These are phyloP conservation scores for Takifugu rubripes DNA, from an alignment of 2,797 vertebrate species.

Conservation along the genomic window DNA sequence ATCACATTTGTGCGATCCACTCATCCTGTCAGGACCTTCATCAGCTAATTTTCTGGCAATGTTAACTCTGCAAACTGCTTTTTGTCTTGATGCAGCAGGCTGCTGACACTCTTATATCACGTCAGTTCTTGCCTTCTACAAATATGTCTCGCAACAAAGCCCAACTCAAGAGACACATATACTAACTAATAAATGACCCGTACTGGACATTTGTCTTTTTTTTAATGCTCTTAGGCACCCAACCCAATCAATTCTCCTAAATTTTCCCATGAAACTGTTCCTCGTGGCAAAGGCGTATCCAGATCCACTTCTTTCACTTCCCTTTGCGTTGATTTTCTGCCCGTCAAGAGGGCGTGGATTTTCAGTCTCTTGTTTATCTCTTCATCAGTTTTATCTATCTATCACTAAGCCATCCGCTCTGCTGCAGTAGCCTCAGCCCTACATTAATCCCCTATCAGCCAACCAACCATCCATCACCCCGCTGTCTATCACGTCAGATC, in stretches of 20 bases:
- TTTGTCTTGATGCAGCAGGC: slow-evolving; percentile 29
- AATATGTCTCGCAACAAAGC: slow-evolving; percentile 7
- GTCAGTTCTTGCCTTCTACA: slow-evolving; percentile 15
- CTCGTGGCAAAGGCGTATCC: slow-evolving; percentile 32
- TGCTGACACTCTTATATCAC: slow-evolving; percentile 32
- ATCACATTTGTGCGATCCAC: slow-evolving; percentile 41
- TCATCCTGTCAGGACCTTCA: slow-evolving; percentile 50
- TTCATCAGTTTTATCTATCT: slow-evolving; percentile 80
- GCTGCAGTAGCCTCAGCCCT: slow-evolving; percentile 63
- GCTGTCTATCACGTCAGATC: slow-evolving; percentile 80
- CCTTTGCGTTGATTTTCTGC: slow-evolving; percentile 77
- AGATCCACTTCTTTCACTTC: slow-evolving; percentile 49
- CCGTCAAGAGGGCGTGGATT: slow-evolving; percentile 77
- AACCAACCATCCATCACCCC: slow-evolving; percentile 78
- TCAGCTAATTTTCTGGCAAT: slow-evolving; percentile 58
- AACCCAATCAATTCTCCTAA: too few species aligned
- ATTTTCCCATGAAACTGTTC: neutral
- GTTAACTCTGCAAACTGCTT: slow-evolving; percentile 37
- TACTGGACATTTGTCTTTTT: slow-evolving; percentile 15
- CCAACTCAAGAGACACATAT: neutral
- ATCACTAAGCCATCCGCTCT: slow-evolving; percentile 71
- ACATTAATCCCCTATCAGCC: slow-evolving; percentile 82
- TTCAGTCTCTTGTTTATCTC: slow-evolving; percentile 80
- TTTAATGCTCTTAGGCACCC: too few species aligned
- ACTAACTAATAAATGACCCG: slow-evolving; percentile 28